Conservation (phyloP, 2,113 vertebrate genomes). For the Zosterops japonicus region DNA sequence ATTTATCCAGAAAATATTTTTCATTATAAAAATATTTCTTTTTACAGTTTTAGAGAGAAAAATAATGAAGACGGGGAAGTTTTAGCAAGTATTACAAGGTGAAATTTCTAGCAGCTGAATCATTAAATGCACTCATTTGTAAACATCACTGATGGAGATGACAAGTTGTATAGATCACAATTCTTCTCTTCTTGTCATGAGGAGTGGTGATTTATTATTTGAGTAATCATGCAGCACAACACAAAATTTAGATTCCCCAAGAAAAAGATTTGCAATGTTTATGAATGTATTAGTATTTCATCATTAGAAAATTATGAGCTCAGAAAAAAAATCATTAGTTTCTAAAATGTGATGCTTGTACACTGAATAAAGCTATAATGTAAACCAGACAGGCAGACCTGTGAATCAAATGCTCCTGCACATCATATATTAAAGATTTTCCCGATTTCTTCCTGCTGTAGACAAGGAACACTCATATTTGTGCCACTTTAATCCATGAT, state of each 20-base stretch:
- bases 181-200: background rate
- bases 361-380: background rate
- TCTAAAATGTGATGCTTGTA: background rate
- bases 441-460: background rate
- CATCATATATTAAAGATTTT: background rate
- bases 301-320: constrained; percentile 1
- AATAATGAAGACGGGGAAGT: background rate
- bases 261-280: background rate
- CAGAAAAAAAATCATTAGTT: background rate
- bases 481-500: background rate
- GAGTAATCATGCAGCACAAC: background rate
- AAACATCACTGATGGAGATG: constrained; percentile 9
- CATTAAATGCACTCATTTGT: constrained; percentile 35
- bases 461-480: background rate
- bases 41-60: background rate
- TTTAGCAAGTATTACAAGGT: background rate
- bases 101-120: constrained; percentile 1
- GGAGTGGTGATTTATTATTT: constrained; percentile 21
- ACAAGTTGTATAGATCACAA: constrained; percentile 6
- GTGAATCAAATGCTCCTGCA: background rate
- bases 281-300: background rate
- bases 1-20: background rate
- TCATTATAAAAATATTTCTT: background rate
- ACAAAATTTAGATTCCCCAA: background rate
- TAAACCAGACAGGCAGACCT: background rate